phyloP scores from a whole-genome alignment of 1,140 invertebrate species.

The Aphaenogaster floridana region DNA sequence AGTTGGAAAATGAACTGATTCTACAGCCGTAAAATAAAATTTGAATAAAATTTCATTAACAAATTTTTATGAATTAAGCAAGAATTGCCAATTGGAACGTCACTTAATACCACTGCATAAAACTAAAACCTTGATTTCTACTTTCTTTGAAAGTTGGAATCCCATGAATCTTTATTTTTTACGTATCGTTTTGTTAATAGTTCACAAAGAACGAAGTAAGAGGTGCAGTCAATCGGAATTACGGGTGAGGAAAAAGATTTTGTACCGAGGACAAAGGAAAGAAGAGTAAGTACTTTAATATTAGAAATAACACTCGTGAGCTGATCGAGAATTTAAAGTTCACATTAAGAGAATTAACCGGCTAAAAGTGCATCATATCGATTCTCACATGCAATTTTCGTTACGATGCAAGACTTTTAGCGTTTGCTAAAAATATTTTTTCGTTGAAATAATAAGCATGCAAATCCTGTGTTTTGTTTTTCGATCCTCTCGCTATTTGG shows the following conservation, averaged over 20 bases:
- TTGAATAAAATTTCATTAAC: slow-evolving; percentile 26
- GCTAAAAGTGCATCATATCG: slow-evolving; percentile 20
- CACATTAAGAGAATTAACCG: background rate
- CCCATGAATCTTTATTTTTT: slow-evolving; percentile 23
- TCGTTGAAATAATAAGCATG: background rate
- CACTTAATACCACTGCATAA: background rate
- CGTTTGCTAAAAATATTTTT: slow-evolving; percentile 22
- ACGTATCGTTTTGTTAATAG: background rate
- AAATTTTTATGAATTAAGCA: slow-evolving; percentile 21
- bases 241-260: slow-evolving; percentile 24
- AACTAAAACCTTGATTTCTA: slow-evolving; percentile 5
- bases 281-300: slow-evolving; percentile 40
- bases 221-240: background rate
- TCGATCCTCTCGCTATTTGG: background rate
- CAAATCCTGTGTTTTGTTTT: background rate
- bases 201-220: background rate
- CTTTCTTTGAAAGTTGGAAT: slow-evolving; percentile 1
- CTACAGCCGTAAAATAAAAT: slow-evolving; percentile 10
- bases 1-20: slow-evolving; percentile 20
- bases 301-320: background rate
- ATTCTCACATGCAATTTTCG: slow-evolving; percentile 6
- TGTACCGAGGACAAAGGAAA: background rate
- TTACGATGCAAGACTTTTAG: background rate
- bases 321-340: slow-evolving; percentile 13
- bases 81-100: slow-evolving; percentile 7